Percentiles rank a stretch among this genome's conserved stretches.
These are phyloP conservation scores for Synanthedon vespiformis DNA, from an alignment of 2,888 invertebrate species.

Conservation along the genomic window DNA sequence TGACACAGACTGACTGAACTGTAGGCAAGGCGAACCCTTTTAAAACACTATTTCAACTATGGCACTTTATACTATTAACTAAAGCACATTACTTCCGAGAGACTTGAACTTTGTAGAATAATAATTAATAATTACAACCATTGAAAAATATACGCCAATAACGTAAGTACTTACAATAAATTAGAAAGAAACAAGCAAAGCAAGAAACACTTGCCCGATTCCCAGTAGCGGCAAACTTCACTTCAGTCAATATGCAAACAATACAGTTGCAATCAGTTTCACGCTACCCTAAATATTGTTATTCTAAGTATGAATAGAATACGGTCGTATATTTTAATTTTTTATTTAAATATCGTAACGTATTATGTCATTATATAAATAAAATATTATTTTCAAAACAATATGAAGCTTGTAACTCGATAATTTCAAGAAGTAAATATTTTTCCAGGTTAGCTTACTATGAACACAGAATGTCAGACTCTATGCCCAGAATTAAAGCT, in stretches of 20 bases:
- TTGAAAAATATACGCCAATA: conserved; percentile 31
- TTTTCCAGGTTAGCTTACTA: too few species aligned
- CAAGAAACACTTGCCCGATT: conserved; percentile 49
- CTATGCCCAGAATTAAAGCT: too few species aligned
- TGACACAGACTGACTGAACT: conserved; percentile 53
- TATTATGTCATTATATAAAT: too few species aligned
- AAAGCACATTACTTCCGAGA: conserved; percentile 4
- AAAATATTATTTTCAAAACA: too few species aligned
- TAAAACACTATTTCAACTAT: not conserved
- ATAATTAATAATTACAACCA: not conserved
- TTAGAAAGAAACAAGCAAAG: conserved; percentile 52
- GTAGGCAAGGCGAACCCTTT: not conserved
- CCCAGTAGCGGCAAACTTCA: conserved; percentile 39
- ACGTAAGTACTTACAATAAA: conserved; percentile 50
- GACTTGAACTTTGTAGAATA: conserved; percentile 22
- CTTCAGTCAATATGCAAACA: conserved; percentile 7
- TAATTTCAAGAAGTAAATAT: too few species aligned
- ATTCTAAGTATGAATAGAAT: too few species aligned
- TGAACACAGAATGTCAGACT: too few species aligned
- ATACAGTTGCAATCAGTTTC: too few species aligned
- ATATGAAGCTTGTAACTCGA: too few species aligned
- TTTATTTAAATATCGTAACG: too few species aligned
- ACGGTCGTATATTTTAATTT: too few species aligned
- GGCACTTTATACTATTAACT: not conserved
- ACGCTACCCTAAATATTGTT: too few species aligned